These are phyloP conservation scores for Leucoptera coffeella DNA, from an alignment of 2,888 invertebrate species.

Conservation along the genomic window DNA sequence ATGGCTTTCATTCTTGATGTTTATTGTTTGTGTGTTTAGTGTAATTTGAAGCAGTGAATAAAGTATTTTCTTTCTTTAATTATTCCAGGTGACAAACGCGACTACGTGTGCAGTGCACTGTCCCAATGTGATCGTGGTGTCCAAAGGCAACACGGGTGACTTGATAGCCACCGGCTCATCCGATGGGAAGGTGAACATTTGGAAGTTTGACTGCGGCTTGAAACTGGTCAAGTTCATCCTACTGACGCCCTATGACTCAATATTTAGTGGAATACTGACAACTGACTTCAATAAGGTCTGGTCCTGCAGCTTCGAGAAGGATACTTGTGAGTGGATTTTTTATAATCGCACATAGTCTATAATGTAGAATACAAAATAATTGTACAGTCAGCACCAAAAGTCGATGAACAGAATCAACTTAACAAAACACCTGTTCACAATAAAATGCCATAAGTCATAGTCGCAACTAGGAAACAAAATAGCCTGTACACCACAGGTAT, in stretches of 20 bases:
- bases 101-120: slow-evolving; percentile 68
- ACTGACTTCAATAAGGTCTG: slow-evolving; percentile 38
- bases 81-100: slow-evolving; percentile 62
- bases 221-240: slow-evolving; percentile 60
- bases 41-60: too few species aligned
- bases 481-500: too few species aligned
- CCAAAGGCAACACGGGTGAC: slow-evolving; percentile 55
- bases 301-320: slow-evolving; percentile 39
- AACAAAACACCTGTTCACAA: too few species aligned
- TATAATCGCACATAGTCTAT: not conserved
- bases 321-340: slow-evolving; percentile 39
- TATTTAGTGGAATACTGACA: slow-evolving; percentile 36
- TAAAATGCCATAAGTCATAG: too few species aligned
- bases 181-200: slow-evolving; percentile 69
- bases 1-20: too few species aligned
- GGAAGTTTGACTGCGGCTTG: slow-evolving; percentile 76
- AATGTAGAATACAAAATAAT: too few species aligned
- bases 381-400: too few species aligned
- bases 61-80: too few species aligned
- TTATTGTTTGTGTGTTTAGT: too few species aligned
- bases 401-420: too few species aligned
- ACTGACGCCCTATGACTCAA: slow-evolving; percentile 40
- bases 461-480: too few species aligned
- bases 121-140: slow-evolving; percentile 48
- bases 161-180: slow-evolving; percentile 51